Conservation (phyloP, 2,888 invertebrate species). For the Blastobasis lacticolella region DNA sequence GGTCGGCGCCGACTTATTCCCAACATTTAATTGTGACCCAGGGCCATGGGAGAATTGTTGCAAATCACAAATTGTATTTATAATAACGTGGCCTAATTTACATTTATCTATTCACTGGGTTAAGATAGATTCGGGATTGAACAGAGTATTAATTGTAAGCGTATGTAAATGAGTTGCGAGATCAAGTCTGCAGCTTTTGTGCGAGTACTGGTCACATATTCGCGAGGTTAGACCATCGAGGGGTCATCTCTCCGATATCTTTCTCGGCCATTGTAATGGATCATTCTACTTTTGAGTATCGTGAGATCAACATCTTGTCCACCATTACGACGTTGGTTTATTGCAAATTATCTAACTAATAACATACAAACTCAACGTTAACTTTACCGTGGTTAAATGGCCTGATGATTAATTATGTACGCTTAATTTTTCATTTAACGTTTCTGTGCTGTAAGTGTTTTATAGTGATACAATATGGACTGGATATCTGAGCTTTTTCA, state of each 20-base stretch:
- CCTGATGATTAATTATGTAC: not conserved
- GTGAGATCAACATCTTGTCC: slow-evolving; percentile 47
- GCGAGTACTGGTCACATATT: slow-evolving; percentile 46
- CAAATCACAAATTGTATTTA: not conserved
- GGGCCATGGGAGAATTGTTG: not conserved
- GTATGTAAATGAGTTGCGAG: slow-evolving; percentile 50
- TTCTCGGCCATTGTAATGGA: slow-evolving; percentile 42
- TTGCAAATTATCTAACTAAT: not conserved
- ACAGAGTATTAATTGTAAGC: slow-evolving; percentile 11
- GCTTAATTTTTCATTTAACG: not conserved
- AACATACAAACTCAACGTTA: too few species aligned
- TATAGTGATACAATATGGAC: slow-evolving; percentile 39
- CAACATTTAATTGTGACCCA: not conserved
- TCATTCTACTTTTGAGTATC: slow-evolving; percentile 51
- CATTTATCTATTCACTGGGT: not conserved
- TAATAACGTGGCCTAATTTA: not conserved
- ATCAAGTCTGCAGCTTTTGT: slow-evolving; percentile 37
- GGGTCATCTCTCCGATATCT: slow-evolving; percentile 62
- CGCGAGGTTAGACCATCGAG: slow-evolving; percentile 49
- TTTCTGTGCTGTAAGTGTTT: not conserved
- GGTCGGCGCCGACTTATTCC: not conserved
- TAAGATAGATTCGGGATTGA: not conserved
- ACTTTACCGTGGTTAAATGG: too few species aligned
- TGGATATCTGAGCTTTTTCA: slow-evolving; percentile 69
- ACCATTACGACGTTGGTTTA: slow-evolving; percentile 1